Base-by-base conservation (phyloP, 2,113 vertebrate species). In the Pelmatolapia mariae region DNA sequence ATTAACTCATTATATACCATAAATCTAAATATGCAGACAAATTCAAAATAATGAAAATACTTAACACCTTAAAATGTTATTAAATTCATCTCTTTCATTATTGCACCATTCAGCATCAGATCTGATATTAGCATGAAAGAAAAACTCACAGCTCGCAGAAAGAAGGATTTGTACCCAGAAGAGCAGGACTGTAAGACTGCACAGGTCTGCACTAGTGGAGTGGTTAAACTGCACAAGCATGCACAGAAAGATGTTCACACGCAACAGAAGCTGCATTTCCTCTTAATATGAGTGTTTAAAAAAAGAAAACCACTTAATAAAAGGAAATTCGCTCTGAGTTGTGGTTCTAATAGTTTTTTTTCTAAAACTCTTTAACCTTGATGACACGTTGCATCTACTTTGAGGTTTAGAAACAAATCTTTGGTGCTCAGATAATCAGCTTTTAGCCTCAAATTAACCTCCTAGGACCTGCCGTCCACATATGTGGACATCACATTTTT, bases 191-290 rank as follows among this genome's bases (percentile, higher is more conserved):
- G 89, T 93, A 91, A 97, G 91, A 61, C 95, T 96, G 94, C 91
- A 95, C 87, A 93, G 92, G 78, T 94, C 96, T 95, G 95, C 97
- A 96, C 97, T 97, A 92, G 95, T 96, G 4, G 1, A 83, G 33
- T 3, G 8, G 63, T 29, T 24, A 19, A 16, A 5, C 59, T 19
- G 18, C 9, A 26, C 6, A 7, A 15, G 29, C 0, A 1, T 52
- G 29, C 22, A 38, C 22, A 54, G 40, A 43, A 22, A 4, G n/a
- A 71, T 10, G 24, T 76, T 29, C 40, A 76, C 22, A 38, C 4
- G 59, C 0, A 0, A 61, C n/a, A 0, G 4, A 40, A 68, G 36
- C 40, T 18, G 22, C 15, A 45, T 73, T 73, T 47, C 40, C 68
- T 73, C 68, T 73, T 10, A 73, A 38, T 24, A 6, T 24, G 66